Conservation (phyloP, 2,888 invertebrate species). For the Aleiodes alternator region DNA sequence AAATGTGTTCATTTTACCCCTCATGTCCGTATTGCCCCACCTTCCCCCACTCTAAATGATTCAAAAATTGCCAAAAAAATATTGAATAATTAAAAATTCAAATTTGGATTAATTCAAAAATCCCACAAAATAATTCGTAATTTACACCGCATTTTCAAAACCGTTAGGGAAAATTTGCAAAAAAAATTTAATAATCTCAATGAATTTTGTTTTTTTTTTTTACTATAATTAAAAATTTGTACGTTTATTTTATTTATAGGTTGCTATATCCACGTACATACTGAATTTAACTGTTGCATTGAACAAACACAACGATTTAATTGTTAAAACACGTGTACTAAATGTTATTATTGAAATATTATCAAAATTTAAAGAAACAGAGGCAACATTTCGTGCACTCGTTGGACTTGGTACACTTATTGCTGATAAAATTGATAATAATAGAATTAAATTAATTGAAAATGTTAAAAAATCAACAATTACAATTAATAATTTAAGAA, state of each 20-base stretch:
- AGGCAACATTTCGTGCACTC: constrained; percentile 86
- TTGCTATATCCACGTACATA: constrained; percentile 84
- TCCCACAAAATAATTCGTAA: no score
- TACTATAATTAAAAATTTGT: constrained; percentile 38
- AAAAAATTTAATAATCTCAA: no score
- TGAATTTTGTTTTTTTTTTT: not conserved
- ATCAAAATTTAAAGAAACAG: constrained; percentile 80
- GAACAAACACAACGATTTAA: constrained; percentile 77
- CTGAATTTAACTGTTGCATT: constrained; percentile 84
- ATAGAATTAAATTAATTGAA: constrained; percentile 62
- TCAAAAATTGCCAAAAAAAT: no score
- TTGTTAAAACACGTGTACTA: constrained; percentile 76
- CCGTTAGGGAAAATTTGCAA: no score
- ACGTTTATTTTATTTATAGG: constrained; percentile 75
- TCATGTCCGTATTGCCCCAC: no score
- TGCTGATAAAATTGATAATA: constrained; percentile 74
- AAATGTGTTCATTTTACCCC: no score
- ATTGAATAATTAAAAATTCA: no score
- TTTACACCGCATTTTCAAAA: no score
- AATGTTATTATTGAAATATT: constrained; percentile 79
- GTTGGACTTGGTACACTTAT: constrained; percentile 87
- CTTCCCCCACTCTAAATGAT: no score
- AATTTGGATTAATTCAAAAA: no score
- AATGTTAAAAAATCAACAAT: constrained; percentile 64
- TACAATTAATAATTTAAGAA: constrained; percentile 62